Percentiles rank a stretch among this genome's conserved stretches.
phyloP scores from a whole-genome alignment of 92 coral and sea anemone genomes.

The Umimayanthus chanpuru region DNA sequence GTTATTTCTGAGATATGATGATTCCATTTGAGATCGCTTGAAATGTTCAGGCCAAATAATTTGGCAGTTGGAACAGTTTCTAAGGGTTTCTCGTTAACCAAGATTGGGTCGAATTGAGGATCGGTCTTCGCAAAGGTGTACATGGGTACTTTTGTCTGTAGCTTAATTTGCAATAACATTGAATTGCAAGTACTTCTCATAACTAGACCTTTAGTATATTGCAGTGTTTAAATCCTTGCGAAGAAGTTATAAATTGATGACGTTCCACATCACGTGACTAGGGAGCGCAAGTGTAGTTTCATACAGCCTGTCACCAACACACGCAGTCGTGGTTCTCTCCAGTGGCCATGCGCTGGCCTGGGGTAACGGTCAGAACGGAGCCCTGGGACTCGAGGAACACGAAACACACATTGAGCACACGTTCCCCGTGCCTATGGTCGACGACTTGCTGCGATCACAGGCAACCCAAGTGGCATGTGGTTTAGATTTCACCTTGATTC shows the following conservation, averaged over 20 bases:
- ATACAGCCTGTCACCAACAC: conserved; percentile 52
- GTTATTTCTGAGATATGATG: no score
- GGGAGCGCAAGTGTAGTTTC: conserved; percentile 31
- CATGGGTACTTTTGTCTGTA: background rate
- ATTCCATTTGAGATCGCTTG: no score
- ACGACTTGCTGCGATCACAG: conserved; percentile 14
- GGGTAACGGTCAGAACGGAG: conserved; percentile 60
- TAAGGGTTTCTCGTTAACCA: no score
- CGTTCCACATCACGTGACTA: background rate
- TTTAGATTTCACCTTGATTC: conserved; percentile 60
- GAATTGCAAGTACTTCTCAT: background rate
- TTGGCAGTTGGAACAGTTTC: no score
- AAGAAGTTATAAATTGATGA: background rate
- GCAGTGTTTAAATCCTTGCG: background rate
- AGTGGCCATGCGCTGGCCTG: conserved; percentile 48
- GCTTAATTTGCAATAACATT: background rate
- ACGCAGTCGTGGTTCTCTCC: conserved; percentile 51
- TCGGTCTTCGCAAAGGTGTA: no score
- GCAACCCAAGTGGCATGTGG: conserved; percentile 71
- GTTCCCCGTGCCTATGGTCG: conserved; percentile 30
- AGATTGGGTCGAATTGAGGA: no score
- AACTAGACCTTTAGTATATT: no score
- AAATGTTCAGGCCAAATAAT: no score
- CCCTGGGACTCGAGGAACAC: conserved; percentile 56
- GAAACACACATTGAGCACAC: conserved; percentile 20